Base-by-base conservation (phyloP, 2,888 invertebrate genomes). In the Andrena haemorrhoa region DNA sequence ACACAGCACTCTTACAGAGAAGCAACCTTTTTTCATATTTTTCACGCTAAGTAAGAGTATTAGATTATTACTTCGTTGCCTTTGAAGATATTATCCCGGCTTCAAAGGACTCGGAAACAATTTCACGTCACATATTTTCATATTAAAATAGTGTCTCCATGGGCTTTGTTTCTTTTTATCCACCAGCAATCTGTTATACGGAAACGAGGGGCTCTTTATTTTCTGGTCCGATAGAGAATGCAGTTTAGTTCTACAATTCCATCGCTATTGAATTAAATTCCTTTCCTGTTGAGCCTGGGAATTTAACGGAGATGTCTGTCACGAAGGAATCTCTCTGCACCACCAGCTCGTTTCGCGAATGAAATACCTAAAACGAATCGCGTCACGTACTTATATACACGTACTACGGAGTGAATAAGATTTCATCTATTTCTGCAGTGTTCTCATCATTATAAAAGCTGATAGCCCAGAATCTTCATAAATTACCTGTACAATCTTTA, bases 261-360 rank as follows among this genome's bases (percentile, higher is more conserved):
- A 79, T 75, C 31, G 68, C n/a, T 47, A 29, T 16, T n/a, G 79
- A 79, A 82, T 82, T 74, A 82, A 82, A 82, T 78, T 66, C 75
- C 75, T 51, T 35, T 23, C 49, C 47, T n/a, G 47, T 58, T 26
- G 29, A 16, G 23, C 47, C 72, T 58, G 35, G 20, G 26, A 72
- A 72, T 65, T 64, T 73, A 8, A 71, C 33, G 41, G 63, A 56
- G 71, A 71, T 23, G 72, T 71, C 47, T 26, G 56, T 35, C 64
- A 29, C 23, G 56, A 10, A 47, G 63, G 73, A 77, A 74, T 74
- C 49, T 49, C 16, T 20, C 35, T 58, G 35, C 56, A 6, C 26
- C n/a, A 63, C 58, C 10, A 33, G 23, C 20, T 56, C 29, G 29
- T 31, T 26, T 60, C 56, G 16, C 8, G 33, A 23, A 53, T 70